Conservation (phyloP, 2,797 vertebrate genomes). For the Oceanodroma leucorhoa region DNA sequence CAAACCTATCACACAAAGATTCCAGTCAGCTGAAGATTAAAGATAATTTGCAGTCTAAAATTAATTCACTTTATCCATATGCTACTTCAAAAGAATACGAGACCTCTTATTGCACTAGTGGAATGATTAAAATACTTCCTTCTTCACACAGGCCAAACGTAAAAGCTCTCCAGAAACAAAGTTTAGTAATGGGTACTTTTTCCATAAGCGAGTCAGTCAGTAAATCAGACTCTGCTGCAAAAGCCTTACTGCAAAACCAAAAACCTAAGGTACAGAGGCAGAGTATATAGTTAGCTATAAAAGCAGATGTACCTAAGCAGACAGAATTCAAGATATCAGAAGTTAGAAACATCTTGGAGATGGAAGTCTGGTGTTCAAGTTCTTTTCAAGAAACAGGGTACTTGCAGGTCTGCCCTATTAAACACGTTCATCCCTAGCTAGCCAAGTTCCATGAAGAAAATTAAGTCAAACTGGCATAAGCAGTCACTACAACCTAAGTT, state of each 20-base stretch:
- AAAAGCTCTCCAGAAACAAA: not conserved
- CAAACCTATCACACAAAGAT: not conserved
- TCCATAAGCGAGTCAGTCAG: not conserved
- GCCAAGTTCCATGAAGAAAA: not conserved
- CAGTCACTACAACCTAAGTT: not conserved
- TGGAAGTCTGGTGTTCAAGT: not conserved
- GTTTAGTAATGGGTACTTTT: not conserved
- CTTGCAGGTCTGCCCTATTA: not conserved
- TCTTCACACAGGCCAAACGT: not conserved
- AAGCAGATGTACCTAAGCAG: not conserved
- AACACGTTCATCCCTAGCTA: not conserved
- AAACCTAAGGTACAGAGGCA: not conserved
- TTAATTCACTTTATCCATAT: not conserved
- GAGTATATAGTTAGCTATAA: not conserved
- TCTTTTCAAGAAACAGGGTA: not conserved
- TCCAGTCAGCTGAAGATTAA: not conserved
- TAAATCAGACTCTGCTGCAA: not conserved
- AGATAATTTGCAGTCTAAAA: not conserved
- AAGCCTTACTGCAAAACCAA: not conserved
- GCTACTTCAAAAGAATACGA: not conserved
- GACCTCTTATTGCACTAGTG: not conserved
- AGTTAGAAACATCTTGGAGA: not conserved
- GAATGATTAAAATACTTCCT: not conserved
- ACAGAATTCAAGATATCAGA: not conserved
- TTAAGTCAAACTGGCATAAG: not conserved